A percentile compares a stretch with the other conserved stretches of the same genome.
Evolutionary conservation across 1,140 invertebrate genomes (phyloP).

Genomic region (Rhynchophorus ferrugineus): DNA sequence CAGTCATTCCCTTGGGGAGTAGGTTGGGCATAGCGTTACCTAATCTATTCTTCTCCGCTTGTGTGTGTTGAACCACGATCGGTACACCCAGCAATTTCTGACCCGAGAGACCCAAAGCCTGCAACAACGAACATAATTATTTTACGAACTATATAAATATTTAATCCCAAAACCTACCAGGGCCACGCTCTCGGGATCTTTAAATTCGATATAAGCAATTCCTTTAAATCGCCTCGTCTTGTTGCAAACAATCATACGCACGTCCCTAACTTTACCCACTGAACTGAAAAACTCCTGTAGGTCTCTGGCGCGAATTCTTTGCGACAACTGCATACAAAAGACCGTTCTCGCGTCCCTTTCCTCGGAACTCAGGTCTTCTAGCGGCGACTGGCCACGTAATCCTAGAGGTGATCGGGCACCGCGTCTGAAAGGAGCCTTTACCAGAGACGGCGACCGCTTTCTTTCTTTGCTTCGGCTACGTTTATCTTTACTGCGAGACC

Average conservation of each 20-base stretch:
- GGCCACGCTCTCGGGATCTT: constrained; percentile 94
- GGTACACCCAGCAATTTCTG: constrained; percentile 96
- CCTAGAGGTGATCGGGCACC: constrained; percentile 28
- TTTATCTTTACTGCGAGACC: neutral
- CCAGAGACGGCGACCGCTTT: constrained; percentile 27
- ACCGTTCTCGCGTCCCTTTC: constrained; percentile 97
- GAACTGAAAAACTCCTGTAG: constrained; percentile 99
- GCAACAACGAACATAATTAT: constrained; percentile 29
- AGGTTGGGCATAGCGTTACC: constrained; percentile 78
- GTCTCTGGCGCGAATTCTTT: constrained; percentile 89
- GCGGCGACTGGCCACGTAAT: constrained; percentile 36
- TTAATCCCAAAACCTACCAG: constrained; percentile 60
- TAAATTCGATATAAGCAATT: constrained; percentile 99
- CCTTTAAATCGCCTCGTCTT: constrained; percentile 98
- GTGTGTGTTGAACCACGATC: constrained; percentile 96
- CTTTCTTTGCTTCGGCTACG: constrained; percentile 24
- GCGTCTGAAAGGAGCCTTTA: constrained; percentile 27
- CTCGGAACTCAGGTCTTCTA: constrained; percentile 85
- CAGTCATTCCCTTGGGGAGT: constrained; percentile 70
- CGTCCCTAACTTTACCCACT: constrained; percentile 97
- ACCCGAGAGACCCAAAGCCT: constrained; percentile 93
- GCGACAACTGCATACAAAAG: constrained; percentile 95
- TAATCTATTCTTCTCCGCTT: constrained; percentile 96
- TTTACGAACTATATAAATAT: constrained; percentile 15
- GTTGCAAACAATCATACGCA: constrained; percentile 97